Evolutionary conservation across 2,797 vertebrate genomes (phyloP).

Genomic region (Myiotriccus ornatus): DNA sequence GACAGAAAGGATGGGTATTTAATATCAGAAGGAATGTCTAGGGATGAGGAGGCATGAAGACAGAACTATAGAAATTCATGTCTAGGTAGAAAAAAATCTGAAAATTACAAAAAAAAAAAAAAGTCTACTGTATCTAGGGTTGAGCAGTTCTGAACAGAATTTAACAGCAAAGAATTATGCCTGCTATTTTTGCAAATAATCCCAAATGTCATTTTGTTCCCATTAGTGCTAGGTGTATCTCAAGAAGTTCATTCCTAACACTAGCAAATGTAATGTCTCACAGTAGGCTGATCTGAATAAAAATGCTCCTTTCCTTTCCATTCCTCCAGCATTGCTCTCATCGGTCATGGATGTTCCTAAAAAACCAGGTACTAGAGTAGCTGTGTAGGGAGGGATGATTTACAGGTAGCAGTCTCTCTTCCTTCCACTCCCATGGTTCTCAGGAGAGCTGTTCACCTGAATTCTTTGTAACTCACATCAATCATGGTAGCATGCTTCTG

Average conservation of each 20-base stretch:
- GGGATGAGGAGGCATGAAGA: not conserved
- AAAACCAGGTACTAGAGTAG: not conserved
- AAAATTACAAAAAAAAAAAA: not conserved
- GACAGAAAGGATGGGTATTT: not conserved
- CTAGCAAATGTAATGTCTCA: not conserved
- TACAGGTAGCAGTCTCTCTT: not conserved
- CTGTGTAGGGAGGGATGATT: not conserved
- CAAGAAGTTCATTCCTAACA: not conserved
- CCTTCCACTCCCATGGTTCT: not conserved
- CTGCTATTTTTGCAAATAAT: not conserved
- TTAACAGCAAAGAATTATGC: not conserved
- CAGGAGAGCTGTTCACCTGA: not conserved
- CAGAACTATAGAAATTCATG: not conserved
- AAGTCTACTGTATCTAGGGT: not conserved
- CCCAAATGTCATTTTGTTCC: not conserved
- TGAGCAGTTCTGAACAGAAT: not conserved
- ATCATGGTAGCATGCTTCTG: not conserved
- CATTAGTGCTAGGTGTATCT: not conserved
- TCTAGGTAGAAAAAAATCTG: not conserved
- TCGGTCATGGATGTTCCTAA: not conserved
- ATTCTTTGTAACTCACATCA: not conserved
- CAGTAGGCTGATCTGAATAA: not conserved
- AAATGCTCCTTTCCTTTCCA: not conserved
- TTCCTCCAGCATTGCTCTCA: not conserved
- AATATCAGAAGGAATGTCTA: not conserved